Conservation (phyloP, 2,797 vertebrate genomes). For the Microctenopoma stevenorrisi region DNA sequence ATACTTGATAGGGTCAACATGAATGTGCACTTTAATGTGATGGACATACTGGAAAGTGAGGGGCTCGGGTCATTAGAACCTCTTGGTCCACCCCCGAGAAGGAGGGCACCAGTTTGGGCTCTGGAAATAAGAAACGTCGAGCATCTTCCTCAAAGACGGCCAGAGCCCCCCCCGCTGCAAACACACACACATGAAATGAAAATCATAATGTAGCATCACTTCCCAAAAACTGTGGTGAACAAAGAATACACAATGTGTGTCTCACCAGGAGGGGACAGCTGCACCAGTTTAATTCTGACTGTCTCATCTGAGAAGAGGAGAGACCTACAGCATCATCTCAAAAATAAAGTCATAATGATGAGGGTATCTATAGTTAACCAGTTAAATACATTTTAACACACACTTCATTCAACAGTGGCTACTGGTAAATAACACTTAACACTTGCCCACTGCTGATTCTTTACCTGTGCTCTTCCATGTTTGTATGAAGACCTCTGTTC, state of each 20-base stretch:
- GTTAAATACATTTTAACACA: background rate
- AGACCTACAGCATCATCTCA: background rate
- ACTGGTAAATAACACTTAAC: too few relatives aligned
- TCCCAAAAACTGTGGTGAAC: background rate
- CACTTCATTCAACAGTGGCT: too few relatives aligned
- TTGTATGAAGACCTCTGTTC: too few relatives aligned
- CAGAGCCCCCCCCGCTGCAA: conserved; percentile 74
- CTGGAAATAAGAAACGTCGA: conserved; percentile 85
- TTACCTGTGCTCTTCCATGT: too few relatives aligned
- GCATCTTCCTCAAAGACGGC: conserved; percentile 84
- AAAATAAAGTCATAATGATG: background rate
- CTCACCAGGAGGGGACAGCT: conserved; percentile 83
- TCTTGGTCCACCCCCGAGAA: conserved; percentile 81
- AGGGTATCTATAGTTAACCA: background rate
- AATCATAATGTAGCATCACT: too few relatives aligned
- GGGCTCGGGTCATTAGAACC: conserved; percentile 82
- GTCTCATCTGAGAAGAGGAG: conserved; percentile 73
- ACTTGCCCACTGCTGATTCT: too few relatives aligned
- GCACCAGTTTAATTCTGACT: conserved; percentile 83
- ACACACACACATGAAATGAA: conserved; percentile 8
- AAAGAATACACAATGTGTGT: background rate
- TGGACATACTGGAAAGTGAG: conserved; percentile 81
- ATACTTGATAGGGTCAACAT: background rate
- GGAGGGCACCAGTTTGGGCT: conserved; percentile 81
- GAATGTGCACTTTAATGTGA: too few relatives aligned